These are phyloP conservation scores for Polydrusus tereticollis DNA, from an alignment of 2,888 invertebrate species.

Conservation along the genomic window DNA sequence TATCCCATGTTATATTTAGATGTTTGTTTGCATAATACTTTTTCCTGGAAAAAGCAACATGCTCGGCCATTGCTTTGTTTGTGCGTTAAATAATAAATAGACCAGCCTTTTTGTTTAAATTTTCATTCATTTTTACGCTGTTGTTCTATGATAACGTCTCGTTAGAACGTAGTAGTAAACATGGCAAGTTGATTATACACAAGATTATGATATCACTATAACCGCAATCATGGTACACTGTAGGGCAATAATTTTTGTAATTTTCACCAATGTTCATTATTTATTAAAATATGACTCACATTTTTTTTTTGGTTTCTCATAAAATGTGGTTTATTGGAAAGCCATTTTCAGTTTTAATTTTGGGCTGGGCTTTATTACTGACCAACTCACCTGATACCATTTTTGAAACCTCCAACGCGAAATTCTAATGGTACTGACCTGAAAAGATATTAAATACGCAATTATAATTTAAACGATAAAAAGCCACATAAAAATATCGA, in stretches of 20 bases:
- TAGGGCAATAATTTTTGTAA: too few relatives aligned
- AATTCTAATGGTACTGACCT: slow-evolving; percentile 41
- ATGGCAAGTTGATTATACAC: neutral
- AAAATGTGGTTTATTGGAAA: too few relatives aligned
- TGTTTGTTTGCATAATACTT: neutral
- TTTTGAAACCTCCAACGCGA: slow-evolving; percentile 34
- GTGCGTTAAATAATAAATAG: neutral
- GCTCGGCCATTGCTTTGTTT: neutral
- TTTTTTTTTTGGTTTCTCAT: too few relatives aligned
- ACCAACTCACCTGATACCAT: slow-evolving; percentile 40
- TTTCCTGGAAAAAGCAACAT: neutral
- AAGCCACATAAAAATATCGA: neutral
- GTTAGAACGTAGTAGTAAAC: neutral
- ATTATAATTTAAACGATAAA: neutral
- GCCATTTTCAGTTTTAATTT: too few relatives aligned
- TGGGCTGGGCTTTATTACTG: too few relatives aligned
- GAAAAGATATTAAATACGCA: slow-evolving; percentile 14
- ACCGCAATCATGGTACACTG: too few relatives aligned
- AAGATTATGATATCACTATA: neutral
- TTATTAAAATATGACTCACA: too few relatives aligned
- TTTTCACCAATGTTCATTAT: too few relatives aligned
- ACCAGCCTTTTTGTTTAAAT: neutral
- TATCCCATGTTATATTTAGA: slow-evolving; percentile 2
- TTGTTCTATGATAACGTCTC: neutral
- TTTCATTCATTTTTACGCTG: neutral